Base-by-base conservation (phyloP, 2,888 invertebrate genomes). In the Cordilura impudica region DNA sequence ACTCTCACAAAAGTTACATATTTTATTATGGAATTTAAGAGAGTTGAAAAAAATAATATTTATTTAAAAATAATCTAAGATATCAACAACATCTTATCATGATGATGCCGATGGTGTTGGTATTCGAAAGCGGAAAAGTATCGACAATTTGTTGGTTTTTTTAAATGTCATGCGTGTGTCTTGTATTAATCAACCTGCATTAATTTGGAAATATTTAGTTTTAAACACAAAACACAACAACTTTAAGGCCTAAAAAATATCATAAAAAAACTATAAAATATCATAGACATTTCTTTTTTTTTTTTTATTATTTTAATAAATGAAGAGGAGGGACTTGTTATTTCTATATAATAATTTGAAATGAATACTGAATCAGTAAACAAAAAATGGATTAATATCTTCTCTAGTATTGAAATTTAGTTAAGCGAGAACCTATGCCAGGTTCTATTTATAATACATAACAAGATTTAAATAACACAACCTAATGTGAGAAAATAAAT, bases 1-100 rank as follows among this genome's bases (percentile, higher is more conserved):
- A 39, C n/a, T n/a, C 35, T n/a, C 14, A 19, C 19, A 19, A 49
- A 63, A 51, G 63, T 63, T 63, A 49, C 63, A 51, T 63, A 63
- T 63, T 19, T 51, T 49, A 63, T 63, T 63, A 49, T 21, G 35
- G 35, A 31, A 31, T 47, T 61, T 47, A 26, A 14, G 4, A n/a
- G 35, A 39, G 35, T 39, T 39, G 12, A 39, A 2, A 1, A 39
- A 39, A 39, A 39, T 39, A 39, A 39, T 31, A 21, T 56, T 18
- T 35, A 31, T 56, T 56, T 39, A 35, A 19, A 51, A 56, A 39
- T 19, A 31, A 56, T 56, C 56, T 39, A 39, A n/a, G 4, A 39
- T n/a, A 39, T 39, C 35, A 39, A 39, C n/a, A 35, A 35, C 31
- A 54, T 35, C 16, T 56, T 56, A 21, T 35, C 39, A 12, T 35